phyloP scores from a whole-genome alignment of 2,113 vertebrate genomes.

The Engystomops pustulosus region DNA sequence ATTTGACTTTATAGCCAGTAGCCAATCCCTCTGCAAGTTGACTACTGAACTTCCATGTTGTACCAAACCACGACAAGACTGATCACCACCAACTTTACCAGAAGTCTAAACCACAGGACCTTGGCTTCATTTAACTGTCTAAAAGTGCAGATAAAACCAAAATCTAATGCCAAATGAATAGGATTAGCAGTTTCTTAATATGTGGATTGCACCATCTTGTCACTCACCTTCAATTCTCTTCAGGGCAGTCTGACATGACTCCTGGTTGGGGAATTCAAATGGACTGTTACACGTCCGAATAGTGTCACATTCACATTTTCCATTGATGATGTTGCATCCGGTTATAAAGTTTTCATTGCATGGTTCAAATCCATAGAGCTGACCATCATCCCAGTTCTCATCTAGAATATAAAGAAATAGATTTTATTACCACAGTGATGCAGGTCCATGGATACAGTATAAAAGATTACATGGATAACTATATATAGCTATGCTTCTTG shows the following conservation, averaged over 20 bases:
- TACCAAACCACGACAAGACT: not conserved
- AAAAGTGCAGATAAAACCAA: not conserved
- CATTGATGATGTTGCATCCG: slow-evolving; percentile 91
- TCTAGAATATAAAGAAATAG: slow-evolving; percentile 71
- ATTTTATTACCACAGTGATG: not conserved
- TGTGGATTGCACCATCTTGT: too few species aligned
- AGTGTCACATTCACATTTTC: slow-evolving; percentile 85
- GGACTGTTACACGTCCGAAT: slow-evolving; percentile 89
- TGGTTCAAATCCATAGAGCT: slow-evolving; percentile 87
- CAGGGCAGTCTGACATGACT: slow-evolving; percentile 82
- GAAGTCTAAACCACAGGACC: too few species aligned
- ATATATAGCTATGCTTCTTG: too few species aligned
- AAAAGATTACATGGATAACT: too few species aligned
- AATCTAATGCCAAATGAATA: not conserved
- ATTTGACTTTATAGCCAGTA: not conserved
- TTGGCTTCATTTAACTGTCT: too few species aligned
- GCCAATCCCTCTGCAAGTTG: not conserved
- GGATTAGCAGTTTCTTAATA: not conserved
- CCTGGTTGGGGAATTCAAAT: slow-evolving; percentile 87
- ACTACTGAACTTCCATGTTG: not conserved
- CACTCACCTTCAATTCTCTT: slow-evolving; percentile 88
- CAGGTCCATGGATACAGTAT: not conserved
- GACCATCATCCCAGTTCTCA: slow-evolving; percentile 91
- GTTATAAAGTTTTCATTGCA: slow-evolving; percentile 92
- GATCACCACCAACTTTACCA: not conserved